Base-by-base conservation (phyloP, 1,140 invertebrate species). In the Lordiphosa stackelbergi region DNA sequence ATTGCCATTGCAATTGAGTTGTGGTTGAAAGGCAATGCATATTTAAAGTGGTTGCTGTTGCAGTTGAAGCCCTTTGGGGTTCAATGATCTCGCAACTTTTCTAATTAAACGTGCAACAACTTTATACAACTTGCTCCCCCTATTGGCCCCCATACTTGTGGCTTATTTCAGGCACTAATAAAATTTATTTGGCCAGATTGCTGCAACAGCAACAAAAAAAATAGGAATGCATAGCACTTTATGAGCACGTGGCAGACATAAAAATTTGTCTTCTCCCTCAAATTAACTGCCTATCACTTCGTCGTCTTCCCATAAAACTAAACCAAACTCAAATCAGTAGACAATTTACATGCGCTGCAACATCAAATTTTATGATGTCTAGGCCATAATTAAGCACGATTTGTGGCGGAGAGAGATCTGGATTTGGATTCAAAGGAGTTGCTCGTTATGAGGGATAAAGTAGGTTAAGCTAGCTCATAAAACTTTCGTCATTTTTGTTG, bases 351-450 rank as follows among this genome's bases (percentile, higher is more conserved):
- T 45, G 69, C 59, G 69, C 59, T 59, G 56, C 61, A 73, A 74
- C 74, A 70, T 69, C 74, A 74, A 53, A 59, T 55, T 78, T 79
- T 73, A 79, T 79, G 65, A 70, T 45, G 74, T 73, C 74, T 79
- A 59, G 54, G 74, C 73, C 45, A 61, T 73, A 78, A 78, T 77
- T 78, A 78, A 60, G 66, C 53, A 41, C 72, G 58, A 64, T 59
- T 75, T 75, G 69, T 40, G 58, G 38, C 19, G 22, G 40, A 34
- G 43, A 12, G 34, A 53, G 47, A 36, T 56, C 19, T 19, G 19
- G 31, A 66, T 31, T 53, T 35, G 22, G 28, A 31, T 31, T 31
- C 28, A 31, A 31, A 31, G 28, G 28, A 31, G 28, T 31, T 31
- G 28, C 28, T 31, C 28, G 28, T 31, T 31, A 31, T 8, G 28